Conservation (phyloP, 1,140 invertebrate genomes). For the Aphelenchoides fujianensis region DNA sequence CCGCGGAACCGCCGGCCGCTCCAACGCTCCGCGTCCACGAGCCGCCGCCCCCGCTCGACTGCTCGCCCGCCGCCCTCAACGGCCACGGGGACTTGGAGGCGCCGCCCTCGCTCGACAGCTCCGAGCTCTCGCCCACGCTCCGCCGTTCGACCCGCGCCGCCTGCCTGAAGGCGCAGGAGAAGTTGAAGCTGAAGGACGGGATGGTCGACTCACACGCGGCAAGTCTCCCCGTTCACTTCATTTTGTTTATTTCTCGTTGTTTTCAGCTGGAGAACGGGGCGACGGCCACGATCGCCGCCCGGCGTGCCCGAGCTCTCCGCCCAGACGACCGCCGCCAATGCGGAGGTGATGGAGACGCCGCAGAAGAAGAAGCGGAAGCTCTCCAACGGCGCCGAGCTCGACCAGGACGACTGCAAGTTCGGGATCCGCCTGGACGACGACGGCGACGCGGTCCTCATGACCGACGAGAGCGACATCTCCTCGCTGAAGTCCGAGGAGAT, state of each 20-base stretch:
- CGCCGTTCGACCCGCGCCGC: constrained; percentile 49
- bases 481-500: constrained; percentile 53
- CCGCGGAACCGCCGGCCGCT: not conserved
- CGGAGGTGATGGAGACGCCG: constrained; percentile 15
- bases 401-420: constrained; percentile 56
- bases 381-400: constrained; percentile 29
- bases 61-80: not conserved
- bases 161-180: constrained; percentile 51
- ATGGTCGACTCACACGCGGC: constrained; percentile 37
- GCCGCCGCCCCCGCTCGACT: not conserved
- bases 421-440: constrained; percentile 51
- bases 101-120: not conserved
- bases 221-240: constrained; percentile 7
- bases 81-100: not conserved
- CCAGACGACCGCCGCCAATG: constrained; percentile 21
- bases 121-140: constrained; percentile 19
- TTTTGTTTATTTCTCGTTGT: not conserved
- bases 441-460: constrained; percentile 53
- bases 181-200: constrained; percentile 31
- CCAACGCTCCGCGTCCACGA: not conserved
- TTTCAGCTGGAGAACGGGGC: constrained; percentile 27
- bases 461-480: constrained; percentile 59
- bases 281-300: not conserved
- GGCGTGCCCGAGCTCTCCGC: constrained; percentile 16
- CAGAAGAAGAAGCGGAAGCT: constrained; percentile 46